A percentile compares a stretch with the other conserved stretches of the same genome.
Conservation (phyloP, 2,888 invertebrate species). For the Nudaria mundana region DNA sequence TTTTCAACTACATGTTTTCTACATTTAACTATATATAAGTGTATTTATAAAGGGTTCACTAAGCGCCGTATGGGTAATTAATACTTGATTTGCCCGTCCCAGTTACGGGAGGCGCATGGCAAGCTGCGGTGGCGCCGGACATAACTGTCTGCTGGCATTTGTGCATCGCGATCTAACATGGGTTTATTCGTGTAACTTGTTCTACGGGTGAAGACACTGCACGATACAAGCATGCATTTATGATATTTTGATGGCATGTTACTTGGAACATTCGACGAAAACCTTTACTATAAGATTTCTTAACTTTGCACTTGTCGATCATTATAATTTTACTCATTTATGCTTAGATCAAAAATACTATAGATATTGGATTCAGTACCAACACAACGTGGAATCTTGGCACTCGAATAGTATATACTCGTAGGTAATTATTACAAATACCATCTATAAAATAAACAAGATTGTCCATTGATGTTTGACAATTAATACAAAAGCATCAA, state of each 20-base stretch:
- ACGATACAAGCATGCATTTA: constrained; percentile 28
- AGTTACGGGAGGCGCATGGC: constrained; percentile 72
- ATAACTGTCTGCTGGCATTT: constrained; percentile 75
- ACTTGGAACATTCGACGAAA: too few species aligned
- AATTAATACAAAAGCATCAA: too few species aligned
- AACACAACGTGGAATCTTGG: too few species aligned
- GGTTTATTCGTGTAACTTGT: constrained; percentile 29
- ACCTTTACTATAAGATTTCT: constrained; percentile 12
- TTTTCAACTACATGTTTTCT: constrained; percentile 17
- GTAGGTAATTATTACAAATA: too few species aligned
- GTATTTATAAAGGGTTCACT: constrained; percentile 61
- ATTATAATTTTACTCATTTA: not conserved
- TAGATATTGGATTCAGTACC: too few species aligned
- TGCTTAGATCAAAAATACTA: too few species aligned
- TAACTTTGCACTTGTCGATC: not conserved
- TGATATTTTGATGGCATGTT: constrained; percentile 23
- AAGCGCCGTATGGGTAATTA: constrained; percentile 66
- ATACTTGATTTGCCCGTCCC: constrained; percentile 72
- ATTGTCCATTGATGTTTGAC: too few species aligned
- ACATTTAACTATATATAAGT: constrained; percentile 36
- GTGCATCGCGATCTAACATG: constrained; percentile 49
- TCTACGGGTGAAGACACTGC: too few species aligned
- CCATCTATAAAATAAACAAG: too few species aligned
- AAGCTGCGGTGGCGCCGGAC: constrained; percentile 69
- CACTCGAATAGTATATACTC: too few species aligned